Evolutionary conservation across 2,797 vertebrate genomes (phyloP).

Genomic region (Discoglossus pictus): DNA sequence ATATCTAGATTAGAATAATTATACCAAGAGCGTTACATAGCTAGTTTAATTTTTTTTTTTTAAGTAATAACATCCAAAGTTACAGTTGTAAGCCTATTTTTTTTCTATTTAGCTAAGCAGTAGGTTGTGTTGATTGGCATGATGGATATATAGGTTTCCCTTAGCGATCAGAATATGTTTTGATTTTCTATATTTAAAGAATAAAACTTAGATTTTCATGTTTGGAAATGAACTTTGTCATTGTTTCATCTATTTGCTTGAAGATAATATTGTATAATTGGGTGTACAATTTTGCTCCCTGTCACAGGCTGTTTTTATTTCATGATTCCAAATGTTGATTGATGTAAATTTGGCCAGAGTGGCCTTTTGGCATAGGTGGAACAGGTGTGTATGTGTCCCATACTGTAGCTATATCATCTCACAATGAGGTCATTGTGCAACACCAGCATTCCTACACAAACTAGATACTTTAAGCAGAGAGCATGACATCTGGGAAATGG

Average conservation of each 20-base stretch:
- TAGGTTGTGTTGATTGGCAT: too few relatives aligned
- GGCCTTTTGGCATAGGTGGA: constrained; percentile 78
- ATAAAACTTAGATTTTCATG: too few relatives aligned
- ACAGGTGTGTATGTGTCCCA: constrained; percentile 84
- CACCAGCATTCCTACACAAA: constrained; percentile 72
- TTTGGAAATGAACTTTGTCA: too few relatives aligned
- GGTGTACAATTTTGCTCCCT: neutral
- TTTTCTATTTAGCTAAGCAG: too few relatives aligned
- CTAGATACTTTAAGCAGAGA: constrained; percentile 71
- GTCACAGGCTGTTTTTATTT: constrained; percentile 28
- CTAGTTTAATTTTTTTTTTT: too few relatives aligned
- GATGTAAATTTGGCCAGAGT: constrained; percentile 74
- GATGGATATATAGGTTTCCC: too few relatives aligned
- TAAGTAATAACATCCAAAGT: too few relatives aligned
- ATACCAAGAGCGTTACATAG: too few relatives aligned
- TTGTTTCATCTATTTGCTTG: neutral
- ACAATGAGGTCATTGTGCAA: constrained; percentile 83
- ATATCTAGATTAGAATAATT: too few relatives aligned
- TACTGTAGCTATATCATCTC: constrained; percentile 69
- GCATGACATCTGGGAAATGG: constrained; percentile 65
- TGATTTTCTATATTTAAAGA: too few relatives aligned
- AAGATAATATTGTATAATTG: neutral
- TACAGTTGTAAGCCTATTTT: too few relatives aligned
- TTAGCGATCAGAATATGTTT: too few relatives aligned
- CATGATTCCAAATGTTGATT: constrained; percentile 67